Conservation (phyloP, 2,888 invertebrate species). For the Nemotelus nigrinus region DNA sequence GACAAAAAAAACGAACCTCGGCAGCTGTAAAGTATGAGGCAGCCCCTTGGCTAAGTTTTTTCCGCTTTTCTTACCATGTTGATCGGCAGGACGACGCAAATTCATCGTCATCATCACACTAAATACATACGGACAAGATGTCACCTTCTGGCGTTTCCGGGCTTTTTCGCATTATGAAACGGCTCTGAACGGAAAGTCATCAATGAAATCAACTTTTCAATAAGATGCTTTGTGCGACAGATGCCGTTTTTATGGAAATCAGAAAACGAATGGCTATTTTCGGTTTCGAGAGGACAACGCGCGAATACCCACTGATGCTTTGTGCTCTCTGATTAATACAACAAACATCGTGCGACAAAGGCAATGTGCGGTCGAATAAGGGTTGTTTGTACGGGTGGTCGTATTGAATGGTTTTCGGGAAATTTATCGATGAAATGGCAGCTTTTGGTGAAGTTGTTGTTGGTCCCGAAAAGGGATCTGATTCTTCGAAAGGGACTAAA, state of each 20-base stretch:
- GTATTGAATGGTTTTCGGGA: no score
- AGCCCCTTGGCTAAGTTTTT: no score
- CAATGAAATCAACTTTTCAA: conserved; percentile 47
- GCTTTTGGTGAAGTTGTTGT: no score
- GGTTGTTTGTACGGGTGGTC: no score
- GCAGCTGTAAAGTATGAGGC: no score
- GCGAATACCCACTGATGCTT: conserved; percentile 8
- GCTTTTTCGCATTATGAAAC: not conserved
- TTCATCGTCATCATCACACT: not conserved
- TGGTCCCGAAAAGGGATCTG: no score
- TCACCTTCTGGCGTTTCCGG: not conserved
- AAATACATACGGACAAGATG: conserved; percentile 33
- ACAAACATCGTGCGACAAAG: conserved; percentile 37
- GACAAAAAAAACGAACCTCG: no score
- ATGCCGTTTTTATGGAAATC: conserved; percentile 48
- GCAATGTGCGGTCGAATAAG: no score
- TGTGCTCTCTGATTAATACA: conserved; percentile 46
- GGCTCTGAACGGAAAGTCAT: conserved; percentile 11
- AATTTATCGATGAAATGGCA: no score
- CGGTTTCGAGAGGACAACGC: not conserved
- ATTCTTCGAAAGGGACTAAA: no score
- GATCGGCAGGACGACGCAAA: no score
- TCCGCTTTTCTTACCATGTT: no score
- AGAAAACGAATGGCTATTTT: conserved; percentile 21
- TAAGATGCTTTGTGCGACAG: conserved; percentile 45